Conservation (phyloP, 2,888 invertebrate species). For the Dysmachus trigonus region DNA sequence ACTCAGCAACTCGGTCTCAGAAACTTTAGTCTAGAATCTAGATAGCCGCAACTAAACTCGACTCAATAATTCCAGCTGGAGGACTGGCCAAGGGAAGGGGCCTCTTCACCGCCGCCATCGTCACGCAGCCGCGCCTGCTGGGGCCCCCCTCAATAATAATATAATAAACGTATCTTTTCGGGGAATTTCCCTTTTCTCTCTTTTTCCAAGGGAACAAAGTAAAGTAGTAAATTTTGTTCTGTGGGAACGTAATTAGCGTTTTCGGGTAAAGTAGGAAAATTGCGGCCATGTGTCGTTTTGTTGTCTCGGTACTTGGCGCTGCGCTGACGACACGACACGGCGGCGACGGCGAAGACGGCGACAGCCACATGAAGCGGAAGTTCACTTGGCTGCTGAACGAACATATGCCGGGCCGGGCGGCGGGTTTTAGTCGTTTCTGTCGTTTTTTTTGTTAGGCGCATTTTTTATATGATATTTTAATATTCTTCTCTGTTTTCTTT, state of each 20-base stretch:
- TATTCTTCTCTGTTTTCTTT: neutral
- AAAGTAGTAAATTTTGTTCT: neutral
- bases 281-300: neutral
- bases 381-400: slow-evolving; percentile 26
- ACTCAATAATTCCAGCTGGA: too few species aligned
- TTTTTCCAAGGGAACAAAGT: neutral
- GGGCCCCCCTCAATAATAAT: neutral
- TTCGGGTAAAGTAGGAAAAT: slow-evolving; percentile 7
- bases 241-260: slow-evolving; percentile 20
- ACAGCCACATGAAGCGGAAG: slow-evolving; percentile 3
- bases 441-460: neutral
- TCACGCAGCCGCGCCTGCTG: neutral
- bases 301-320: neutral
- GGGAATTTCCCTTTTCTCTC: too few species aligned
- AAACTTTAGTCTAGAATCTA: too few species aligned
- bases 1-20: neutral
- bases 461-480: neutral
- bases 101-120: neutral
- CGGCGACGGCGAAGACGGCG: neutral
- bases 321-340: neutral
- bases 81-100: neutral
- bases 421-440: neutral
- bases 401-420: neutral
- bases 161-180: neutral
- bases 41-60: too few species aligned